A percentile compares a stretch with the other conserved stretches of the same genome.
phyloP scores from a whole-genome alignment of 2,113 vertebrate genomes.

The Acrocephalus arundinaceus region DNA sequence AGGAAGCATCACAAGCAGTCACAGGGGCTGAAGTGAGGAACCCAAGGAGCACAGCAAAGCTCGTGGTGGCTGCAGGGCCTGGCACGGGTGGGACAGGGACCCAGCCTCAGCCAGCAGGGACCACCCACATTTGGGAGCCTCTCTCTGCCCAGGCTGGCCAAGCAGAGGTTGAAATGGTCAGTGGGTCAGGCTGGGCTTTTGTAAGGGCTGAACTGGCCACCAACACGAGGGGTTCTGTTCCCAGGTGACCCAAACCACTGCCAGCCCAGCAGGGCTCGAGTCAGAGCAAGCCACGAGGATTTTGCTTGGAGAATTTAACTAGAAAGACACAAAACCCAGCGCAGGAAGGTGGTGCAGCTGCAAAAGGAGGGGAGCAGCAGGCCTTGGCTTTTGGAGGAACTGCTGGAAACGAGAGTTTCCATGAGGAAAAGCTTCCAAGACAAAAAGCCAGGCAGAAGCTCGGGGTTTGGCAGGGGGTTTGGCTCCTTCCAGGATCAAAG shows the following conservation, averaged over 20 bases:
- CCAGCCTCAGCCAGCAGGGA: neutral
- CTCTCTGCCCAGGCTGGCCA: neutral
- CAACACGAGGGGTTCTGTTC: neutral
- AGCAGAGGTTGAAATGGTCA: neutral
- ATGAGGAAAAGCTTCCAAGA: neutral
- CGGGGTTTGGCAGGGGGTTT: neutral
- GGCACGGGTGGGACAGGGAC: accelerated
- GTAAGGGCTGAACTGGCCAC: neutral
- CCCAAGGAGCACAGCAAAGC: neutral
- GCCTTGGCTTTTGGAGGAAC: neutral
- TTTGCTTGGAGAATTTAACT: neutral
- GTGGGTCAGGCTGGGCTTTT: neutral
- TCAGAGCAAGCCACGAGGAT: neutral
- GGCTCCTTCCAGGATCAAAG: neutral
- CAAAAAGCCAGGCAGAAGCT: constrained; percentile 47
- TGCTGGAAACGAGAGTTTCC: neutral
- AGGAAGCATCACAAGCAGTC: neutral
- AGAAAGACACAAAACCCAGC: neutral
- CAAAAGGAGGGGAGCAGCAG: neutral
- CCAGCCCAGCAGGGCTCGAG: neutral
- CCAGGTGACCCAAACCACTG: neutral
- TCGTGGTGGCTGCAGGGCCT: neutral
- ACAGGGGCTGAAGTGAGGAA: neutral
- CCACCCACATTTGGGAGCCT: accelerated
- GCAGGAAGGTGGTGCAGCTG: constrained; percentile 10